These are phyloP conservation scores for Theocolax elegans DNA, from an alignment of 1,140 invertebrate species.

Conservation along the genomic window DNA sequence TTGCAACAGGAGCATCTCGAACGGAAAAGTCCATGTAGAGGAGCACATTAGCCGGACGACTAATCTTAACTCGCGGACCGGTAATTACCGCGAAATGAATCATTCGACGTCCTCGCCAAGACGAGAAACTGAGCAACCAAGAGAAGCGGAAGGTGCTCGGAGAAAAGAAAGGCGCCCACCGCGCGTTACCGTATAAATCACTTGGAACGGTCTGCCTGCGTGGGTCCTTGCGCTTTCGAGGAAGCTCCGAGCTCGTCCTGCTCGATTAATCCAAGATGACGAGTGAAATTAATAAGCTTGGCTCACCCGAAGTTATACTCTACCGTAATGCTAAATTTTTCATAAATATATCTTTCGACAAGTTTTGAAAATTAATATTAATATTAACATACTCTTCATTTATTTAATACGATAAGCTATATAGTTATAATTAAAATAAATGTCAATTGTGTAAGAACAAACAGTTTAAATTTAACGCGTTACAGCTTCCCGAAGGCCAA, in stretches of 20 bases:
- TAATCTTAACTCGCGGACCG: conserved; percentile 52
- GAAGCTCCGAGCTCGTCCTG: conserved; percentile 2
- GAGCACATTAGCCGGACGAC: conserved; percentile 44
- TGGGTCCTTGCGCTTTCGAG: not conserved
- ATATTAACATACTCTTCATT: no score
- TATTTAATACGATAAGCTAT: no score
- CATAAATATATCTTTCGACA: no score
- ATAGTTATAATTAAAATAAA: no score
- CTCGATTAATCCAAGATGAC: conserved; percentile 36
- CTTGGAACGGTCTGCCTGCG: not conserved
- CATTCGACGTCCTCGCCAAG: conserved; percentile 47
- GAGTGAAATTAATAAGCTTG: conserved; percentile 27
- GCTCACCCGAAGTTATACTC: no score
- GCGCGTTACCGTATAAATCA: conserved; percentile 45
- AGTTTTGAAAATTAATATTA: no score
- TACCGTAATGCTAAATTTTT: no score
- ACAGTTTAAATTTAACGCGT: conserved; percentile 8
- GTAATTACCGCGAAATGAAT: conserved; percentile 62
- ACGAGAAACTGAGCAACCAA: not conserved
- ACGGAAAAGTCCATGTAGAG: no score
- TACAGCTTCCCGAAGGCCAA: not conserved
- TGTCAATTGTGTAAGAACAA: no score
- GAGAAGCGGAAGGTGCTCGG: not conserved
- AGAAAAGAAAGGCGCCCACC: conserved; percentile 37
- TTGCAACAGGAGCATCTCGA: no score